A percentile compares a stretch with the other conserved stretches of the same genome.
phyloP scores from a whole-genome alignment of 2,797 vertebrate genomes.

The Vespertilio murinus region DNA sequence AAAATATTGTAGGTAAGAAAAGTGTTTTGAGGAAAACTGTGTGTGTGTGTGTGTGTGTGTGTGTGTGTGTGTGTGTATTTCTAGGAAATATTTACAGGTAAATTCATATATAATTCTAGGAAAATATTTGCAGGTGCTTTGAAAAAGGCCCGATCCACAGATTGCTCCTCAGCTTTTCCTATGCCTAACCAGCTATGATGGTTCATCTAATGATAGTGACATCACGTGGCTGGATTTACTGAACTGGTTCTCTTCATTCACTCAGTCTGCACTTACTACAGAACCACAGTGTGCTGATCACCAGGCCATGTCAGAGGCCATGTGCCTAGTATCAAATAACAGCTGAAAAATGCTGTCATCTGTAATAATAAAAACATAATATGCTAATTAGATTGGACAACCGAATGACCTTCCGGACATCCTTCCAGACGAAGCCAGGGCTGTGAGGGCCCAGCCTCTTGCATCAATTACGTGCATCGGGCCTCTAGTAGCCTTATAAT shows the following conservation, averaged over 20 bases:
- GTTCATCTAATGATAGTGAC: neutral
- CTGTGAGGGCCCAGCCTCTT: no score
- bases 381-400: no score
- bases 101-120: neutral
- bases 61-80: neutral
- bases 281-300: no score
- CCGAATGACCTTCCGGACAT: no score
- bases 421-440: no score
- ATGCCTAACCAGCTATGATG: neutral
- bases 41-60: no score
- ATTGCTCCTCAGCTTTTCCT: neutral
- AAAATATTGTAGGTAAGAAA: neutral
- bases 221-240: neutral
- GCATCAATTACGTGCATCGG: no score
- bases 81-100: neutral
- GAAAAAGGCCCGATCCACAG: neutral
- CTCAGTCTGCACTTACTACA: neutral
- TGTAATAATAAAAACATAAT: no score
- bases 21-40: neutral
- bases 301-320: neutral
- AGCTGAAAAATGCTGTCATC: neutral
- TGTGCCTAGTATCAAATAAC: neutral
- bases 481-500: neutral
- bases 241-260: neutral
- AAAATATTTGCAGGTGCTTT: neutral